Evolutionary conservation across 2,113 vertebrate genomes (phyloP).

Genomic region (Dipodomys ordii): DNA sequence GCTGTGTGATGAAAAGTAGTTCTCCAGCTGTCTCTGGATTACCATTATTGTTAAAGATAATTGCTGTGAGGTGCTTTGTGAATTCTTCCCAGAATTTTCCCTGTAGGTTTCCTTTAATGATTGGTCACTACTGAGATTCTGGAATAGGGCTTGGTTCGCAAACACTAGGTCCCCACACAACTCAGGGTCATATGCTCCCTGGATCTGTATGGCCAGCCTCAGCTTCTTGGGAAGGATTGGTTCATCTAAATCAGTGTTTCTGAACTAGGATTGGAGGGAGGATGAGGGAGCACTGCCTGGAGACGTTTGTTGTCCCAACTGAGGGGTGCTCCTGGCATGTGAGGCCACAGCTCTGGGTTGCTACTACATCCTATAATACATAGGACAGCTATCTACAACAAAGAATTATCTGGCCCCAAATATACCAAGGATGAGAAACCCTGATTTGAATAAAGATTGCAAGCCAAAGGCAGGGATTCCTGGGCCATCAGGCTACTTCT

Average conservation of each 20-base stretch:
- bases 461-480: neutral
- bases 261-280: neutral
- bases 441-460: neutral
- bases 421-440: neutral
- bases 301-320: neutral
- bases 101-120: neutral
- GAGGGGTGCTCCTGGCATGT: neutral
- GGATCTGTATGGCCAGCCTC: neutral
- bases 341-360: neutral
- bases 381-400: neutral
- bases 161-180: neutral
- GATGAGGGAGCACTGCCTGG: neutral
- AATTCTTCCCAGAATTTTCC: neutral
- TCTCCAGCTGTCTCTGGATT: neutral
- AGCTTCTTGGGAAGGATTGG: conserved; percentile 18
- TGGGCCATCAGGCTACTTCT: neutral
- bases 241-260: neutral
- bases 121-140: neutral
- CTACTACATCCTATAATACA: neutral
- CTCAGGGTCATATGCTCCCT: neutral
- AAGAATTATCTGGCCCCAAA: conserved; percentile 7
- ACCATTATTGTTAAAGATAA: neutral
- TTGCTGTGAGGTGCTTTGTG: neutral
- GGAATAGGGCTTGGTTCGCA: neutral
- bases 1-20: neutral